Base-by-base conservation (phyloP, 1,140 invertebrate species). In the Drosophila quadrilineata region DNA sequence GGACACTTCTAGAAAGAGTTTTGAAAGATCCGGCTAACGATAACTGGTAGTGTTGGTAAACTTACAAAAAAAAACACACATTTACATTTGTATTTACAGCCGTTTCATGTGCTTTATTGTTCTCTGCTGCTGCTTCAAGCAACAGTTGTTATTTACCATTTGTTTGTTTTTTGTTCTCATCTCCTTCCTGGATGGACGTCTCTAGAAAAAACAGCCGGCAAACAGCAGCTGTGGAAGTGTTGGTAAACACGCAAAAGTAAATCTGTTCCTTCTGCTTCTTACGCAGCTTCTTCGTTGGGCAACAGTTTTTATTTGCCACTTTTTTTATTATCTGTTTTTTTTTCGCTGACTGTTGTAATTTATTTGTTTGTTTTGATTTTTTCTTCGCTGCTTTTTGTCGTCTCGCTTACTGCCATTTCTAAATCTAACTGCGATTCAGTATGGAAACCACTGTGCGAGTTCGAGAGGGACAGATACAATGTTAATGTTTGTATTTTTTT, bases 371-470 rank as follows among this genome's bases (percentile, higher is more conserved):
- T 48, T 46, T 38, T 36, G 10, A 14, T 49, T 57, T 63, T 70
- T 9, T 40, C 49, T 10, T n/a, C 52, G 36, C 10, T 43, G 5
- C 38, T 26, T 48, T 6, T 53, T 6, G 9, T 31, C 16, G 43
- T 45, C 31, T 40, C 16, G 8, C 22, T 16, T 33, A 10, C 16
- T 16, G 49, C 17, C 40, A 38, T 43, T 33, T 54, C 38, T 57
- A 71, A 31, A 43, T 29, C 60, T 60, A 56, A 35, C 8, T 26
- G n/a, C n/a, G n/a, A 76, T 74, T 80, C 71, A 53, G 80, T 71
- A 71, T 67, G 67, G 68, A 75, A 57, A 24, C 4, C 2, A 33
- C 6, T 8, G 35, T 6, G 26, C 16, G 6, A 26, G 3, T 16
- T 10, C 3, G 9, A 40, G 16, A 21, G 2, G 5, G 24, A 46